phyloP scores from a whole-genome alignment of 2,888 invertebrate genomes.

The Pinctada fucata region DNA sequence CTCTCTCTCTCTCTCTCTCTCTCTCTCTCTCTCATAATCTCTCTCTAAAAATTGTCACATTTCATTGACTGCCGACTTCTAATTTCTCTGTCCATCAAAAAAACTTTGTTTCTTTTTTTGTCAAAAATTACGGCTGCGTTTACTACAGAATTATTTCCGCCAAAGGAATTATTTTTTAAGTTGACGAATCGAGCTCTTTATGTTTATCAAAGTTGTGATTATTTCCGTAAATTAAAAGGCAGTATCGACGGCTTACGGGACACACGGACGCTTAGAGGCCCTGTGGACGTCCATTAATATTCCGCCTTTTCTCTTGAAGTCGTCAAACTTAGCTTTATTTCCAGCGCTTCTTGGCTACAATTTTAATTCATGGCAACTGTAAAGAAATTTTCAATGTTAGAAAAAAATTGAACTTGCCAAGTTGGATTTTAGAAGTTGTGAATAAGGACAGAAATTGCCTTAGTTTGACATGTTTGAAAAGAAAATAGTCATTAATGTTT shows the following conservation, averaged over 20 bases:
- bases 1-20: too few species aligned
- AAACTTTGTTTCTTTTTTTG: too few species aligned
- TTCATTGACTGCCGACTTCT: too few species aligned
- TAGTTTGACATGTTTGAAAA: conserved; percentile 2
- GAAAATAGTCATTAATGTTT: conserved; percentile 3
- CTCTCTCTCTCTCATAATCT: too few species aligned
- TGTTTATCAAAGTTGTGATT: neutral
- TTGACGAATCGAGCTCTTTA: neutral
- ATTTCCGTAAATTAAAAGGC: neutral
- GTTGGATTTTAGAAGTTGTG: neutral
- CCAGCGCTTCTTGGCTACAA: neutral
- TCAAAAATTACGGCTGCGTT: neutral
- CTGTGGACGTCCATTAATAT: neutral
- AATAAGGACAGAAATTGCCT: neutral
- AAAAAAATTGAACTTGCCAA: neutral
- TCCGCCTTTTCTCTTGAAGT: neutral
- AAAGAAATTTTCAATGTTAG: neutral
- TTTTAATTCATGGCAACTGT: neutral
- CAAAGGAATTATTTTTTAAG: neutral
- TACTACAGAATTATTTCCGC: neutral
- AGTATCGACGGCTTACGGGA: neutral
- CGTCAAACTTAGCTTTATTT: neutral
- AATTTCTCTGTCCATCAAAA: too few species aligned
- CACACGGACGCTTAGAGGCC: neutral
- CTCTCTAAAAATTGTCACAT: too few species aligned